Evolutionary conservation across 1,140 invertebrate species (phyloP), one percentile per base, ranked within the genome.

Genomic region (Babylonia areolata): DNA sequence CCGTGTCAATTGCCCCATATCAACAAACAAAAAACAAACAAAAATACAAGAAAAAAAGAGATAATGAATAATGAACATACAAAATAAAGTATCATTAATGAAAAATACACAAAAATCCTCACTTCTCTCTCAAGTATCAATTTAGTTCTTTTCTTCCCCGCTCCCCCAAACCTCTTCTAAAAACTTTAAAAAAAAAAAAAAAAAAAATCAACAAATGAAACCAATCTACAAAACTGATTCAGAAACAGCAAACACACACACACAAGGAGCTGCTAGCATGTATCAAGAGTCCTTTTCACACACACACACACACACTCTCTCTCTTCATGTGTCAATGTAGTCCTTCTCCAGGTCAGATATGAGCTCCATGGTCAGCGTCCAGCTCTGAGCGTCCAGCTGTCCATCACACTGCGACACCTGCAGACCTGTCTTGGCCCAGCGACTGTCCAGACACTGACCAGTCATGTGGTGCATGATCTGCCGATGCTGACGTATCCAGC

Each of bases 391-490:
- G 35, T 95, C 94, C 35, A 95, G 93, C 33, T 94, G 95, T 9
- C 95, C 95, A 89, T 97, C 96, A 92, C 97, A 97, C 89, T 96
- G 95, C 91, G 97, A 95, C 0, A 96, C 96, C 75, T 96, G 96
- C 20, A 97, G 95, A 5, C 97, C 97, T 86, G 96, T 95, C 90
- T 95, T 95, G 12, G 86, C 83, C 37, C 87, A 84, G 87, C 95
- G 93, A 37, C 97, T 96, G 94, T 98, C 97, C 42, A 98, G 95
- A 92, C 97, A 98, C 23, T 97, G 95, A 35, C 97, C 96, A 17
- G 97, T 95, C 86, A 96, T 95, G 3, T 95, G 95, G 92, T 97
- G 97, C 23, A 97, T 93, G 6, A 96, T 96, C 17, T 96, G 96
- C n/a, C 94, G 93, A 71, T 96, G 95, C 1, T 96, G 95, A 84